Percentiles rank a stretch among this genome's conserved stretches.
phyloP scores from a whole-genome alignment of 2,888 invertebrate species.

The Deilephila elpenor region DNA sequence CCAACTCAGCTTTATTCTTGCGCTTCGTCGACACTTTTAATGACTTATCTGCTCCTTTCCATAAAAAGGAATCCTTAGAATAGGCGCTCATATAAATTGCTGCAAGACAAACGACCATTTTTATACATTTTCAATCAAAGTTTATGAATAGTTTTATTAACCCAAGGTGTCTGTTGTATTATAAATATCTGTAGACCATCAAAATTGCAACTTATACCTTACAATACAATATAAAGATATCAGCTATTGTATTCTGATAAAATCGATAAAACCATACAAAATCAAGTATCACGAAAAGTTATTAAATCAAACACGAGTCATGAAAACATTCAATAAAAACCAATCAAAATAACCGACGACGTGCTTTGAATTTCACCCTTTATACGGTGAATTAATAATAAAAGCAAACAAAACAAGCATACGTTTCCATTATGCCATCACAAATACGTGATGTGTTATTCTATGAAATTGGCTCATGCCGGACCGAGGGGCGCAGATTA shows the following conservation, averaged over 20 bases:
- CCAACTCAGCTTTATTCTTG: conserved; percentile 67
- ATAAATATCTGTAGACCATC: no score
- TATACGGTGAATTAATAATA: conserved; percentile 70
- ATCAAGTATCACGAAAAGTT: conserved; percentile 43
- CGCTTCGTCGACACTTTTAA: conserved; percentile 79
- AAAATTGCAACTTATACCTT: no score
- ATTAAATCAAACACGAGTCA: conserved; percentile 52
- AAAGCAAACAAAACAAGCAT: conserved; percentile 63
- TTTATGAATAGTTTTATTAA: neutral
- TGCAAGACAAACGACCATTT: neutral
- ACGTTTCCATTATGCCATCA: conserved; percentile 61
- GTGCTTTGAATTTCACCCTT: conserved; percentile 62
- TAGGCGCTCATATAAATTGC: conserved; percentile 31
- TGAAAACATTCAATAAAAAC: conserved; percentile 65
- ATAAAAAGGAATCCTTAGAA: conserved; percentile 50
- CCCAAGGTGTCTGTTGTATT: no score
- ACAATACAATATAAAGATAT: no score
- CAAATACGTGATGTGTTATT: conserved; percentile 71
- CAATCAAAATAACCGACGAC: conserved; percentile 67
- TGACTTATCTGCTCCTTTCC: conserved; percentile 76
- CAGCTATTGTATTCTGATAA: conserved; percentile 27
- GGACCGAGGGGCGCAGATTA: conserved; percentile 64
- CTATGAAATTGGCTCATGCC: conserved; percentile 69
- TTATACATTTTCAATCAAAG: neutral
- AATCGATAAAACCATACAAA: conserved; percentile 40